Evolutionary conservation across 2,113 vertebrate genomes (phyloP).

Genomic region (Epinephelus fuscoguttatus): DNA sequence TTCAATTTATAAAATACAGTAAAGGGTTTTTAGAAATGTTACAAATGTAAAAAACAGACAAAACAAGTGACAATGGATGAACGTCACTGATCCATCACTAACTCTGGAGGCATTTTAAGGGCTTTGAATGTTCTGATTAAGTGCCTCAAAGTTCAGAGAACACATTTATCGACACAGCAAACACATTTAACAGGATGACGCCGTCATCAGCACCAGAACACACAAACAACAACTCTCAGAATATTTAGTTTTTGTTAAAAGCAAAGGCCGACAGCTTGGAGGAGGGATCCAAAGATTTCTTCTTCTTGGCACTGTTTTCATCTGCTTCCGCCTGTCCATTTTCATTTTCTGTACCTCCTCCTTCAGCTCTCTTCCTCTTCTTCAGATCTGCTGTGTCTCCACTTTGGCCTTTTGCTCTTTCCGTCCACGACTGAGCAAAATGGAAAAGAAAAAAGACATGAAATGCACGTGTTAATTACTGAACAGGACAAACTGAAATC

Average conservation of each 20-base stretch:
- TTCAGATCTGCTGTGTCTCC: slow-evolving; percentile 83
- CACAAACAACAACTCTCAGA: neutral
- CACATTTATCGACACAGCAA: too few relatives aligned
- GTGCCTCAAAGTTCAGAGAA: neutral
- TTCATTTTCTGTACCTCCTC: slow-evolving; percentile 47
- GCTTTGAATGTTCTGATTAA: neutral
- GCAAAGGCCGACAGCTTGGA: slow-evolving; percentile 91
- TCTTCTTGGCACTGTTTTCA: slow-evolving; percentile 85
- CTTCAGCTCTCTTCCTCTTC: slow-evolving; percentile 86
- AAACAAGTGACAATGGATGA: neutral
- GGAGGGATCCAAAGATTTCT: slow-evolving; percentile 82
- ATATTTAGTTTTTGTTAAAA: slow-evolving; percentile 87
- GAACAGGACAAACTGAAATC: neutral
- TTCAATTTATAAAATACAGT: slow-evolving; percentile 59
- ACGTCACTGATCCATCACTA: neutral
- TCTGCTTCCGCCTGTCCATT: slow-evolving; percentile 66
- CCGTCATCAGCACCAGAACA: neutral
- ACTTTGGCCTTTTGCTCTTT: slow-evolving; percentile 86
- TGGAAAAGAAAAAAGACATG: slow-evolving; percentile 1
- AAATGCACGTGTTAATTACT: slow-evolving; percentile 32
- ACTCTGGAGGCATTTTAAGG: neutral
- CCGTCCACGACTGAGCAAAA: slow-evolving; percentile 87
- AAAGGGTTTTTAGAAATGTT: neutral
- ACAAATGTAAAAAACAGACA: neutral
- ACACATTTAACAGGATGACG: too few relatives aligned